These are phyloP conservation scores for Ophion ventricosus DNA, from an alignment of 2,888 invertebrate species.

Conservation along the genomic window DNA sequence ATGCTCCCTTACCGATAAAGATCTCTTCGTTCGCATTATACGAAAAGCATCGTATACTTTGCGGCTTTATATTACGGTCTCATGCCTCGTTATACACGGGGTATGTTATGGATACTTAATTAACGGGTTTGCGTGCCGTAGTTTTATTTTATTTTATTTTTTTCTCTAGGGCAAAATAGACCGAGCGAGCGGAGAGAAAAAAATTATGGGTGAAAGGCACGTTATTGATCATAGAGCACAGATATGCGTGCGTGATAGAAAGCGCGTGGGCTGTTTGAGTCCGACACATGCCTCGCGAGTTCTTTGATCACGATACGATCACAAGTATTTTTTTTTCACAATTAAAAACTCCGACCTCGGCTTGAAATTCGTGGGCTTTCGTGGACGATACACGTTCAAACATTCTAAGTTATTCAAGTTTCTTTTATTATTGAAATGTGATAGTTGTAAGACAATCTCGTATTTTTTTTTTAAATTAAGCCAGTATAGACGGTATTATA, in stretches of 20 bases:
- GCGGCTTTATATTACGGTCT: slow-evolving; percentile 44
- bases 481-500: no score
- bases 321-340: slow-evolving; percentile 1
- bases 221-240: slow-evolving; percentile 16
- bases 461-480: no score
- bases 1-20: slow-evolving; percentile 57
- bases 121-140: slow-evolving; percentile 66
- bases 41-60: slow-evolving; percentile 51
- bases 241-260: slow-evolving; percentile 55
- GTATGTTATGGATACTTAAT: slow-evolving; percentile 74
- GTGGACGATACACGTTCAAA: no score
- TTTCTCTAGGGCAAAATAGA: slow-evolving; percentile 16
- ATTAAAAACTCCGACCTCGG: neutral
- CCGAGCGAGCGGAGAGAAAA: slow-evolving; percentile 4
- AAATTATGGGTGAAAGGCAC: slow-evolving; percentile 12
- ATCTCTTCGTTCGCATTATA: slow-evolving; percentile 51
- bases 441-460: no score
- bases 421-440: no score
- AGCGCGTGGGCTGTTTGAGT: slow-evolving; percentile 35
- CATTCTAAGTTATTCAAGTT: no score
- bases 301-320: slow-evolving; percentile 57
- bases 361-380: no score
- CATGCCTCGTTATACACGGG: slow-evolving; percentile 38
- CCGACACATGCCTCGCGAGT: slow-evolving; percentile 52
- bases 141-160: slow-evolving; percentile 21